Conservation (phyloP, 2,113 vertebrate genomes). For the Dicentrarchus labrax region DNA sequence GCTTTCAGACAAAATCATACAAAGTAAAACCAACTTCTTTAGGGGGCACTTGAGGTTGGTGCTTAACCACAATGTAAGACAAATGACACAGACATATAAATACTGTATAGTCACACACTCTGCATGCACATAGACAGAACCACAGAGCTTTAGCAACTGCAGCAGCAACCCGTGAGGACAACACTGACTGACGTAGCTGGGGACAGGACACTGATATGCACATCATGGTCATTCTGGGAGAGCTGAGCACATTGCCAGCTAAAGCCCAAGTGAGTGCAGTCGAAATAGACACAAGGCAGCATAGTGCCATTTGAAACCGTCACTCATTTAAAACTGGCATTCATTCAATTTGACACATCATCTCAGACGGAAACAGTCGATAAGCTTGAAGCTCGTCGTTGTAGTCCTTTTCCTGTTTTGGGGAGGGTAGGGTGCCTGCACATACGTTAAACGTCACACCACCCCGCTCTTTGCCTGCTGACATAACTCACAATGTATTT, state of each 20-base stretch:
- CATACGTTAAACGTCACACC: neutral
- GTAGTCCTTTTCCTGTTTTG: neutral
- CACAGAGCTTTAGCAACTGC: neutral
- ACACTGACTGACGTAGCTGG: slow-evolving; percentile 3
- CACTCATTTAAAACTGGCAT: neutral
- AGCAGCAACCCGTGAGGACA: slow-evolving; percentile 8
- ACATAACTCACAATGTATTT: neutral
- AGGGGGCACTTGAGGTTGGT: neutral
- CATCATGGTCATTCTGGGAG: slow-evolving; percentile 18
- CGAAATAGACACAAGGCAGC: slow-evolving; percentile 50
- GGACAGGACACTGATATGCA: slow-evolving; percentile 23
- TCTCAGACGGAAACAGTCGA: slow-evolving; percentile 22
- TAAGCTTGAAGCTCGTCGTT: neutral
- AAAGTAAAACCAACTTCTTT: neutral
- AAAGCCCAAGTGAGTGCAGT: neutral
- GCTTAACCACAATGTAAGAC: neutral
- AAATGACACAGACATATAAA: neutral
- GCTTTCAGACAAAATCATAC: neutral
- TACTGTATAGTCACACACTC: neutral
- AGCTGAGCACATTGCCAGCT: neutral
- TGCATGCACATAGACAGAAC: slow-evolving; percentile 1
- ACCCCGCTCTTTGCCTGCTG: neutral
- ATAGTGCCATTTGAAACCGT: slow-evolving; percentile 10
- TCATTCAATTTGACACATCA: neutral
- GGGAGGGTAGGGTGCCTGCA: neutral